Conservation (phyloP, 2,797 vertebrate genomes). For the Myotis vivesi region DNA sequence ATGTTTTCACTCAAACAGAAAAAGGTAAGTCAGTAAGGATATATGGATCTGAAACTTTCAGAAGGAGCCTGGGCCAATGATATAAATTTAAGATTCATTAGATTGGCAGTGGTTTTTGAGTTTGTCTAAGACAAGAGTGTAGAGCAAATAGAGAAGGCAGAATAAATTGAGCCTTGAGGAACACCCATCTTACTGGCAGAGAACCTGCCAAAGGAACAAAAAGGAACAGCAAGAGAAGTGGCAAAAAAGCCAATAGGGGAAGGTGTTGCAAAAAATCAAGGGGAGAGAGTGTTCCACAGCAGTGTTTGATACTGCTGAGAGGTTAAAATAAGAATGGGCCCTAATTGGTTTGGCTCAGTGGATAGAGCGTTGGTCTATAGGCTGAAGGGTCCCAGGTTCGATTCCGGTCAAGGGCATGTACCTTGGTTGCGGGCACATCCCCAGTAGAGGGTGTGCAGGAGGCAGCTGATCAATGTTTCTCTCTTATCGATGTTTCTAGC, state of each 20-base stretch:
- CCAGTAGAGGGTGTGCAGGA: no score
- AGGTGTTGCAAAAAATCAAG: neutral
- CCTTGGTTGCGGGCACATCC: no score
- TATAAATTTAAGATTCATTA: neutral
- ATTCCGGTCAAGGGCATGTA: no score
- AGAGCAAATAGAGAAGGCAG: neutral
- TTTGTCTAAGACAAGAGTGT: neutral
- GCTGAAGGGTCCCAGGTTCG: no score
- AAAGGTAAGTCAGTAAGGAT: neutral
- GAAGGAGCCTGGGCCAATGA: neutral
- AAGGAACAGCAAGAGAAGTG: neutral
- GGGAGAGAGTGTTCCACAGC: neutral
- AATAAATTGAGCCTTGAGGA: neutral
- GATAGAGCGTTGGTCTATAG: no score
- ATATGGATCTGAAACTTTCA: neutral
- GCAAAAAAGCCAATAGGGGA: neutral
- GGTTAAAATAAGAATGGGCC: neutral
- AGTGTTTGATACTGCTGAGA: neutral
- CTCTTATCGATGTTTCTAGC: no score
- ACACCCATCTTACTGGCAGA: neutral
- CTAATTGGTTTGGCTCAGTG: no score
- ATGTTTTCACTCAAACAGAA: neutral
- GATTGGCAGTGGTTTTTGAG: neutral
- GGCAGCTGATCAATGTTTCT: no score
- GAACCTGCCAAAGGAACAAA: neutral